Percentiles rank a stretch among this genome's conserved stretches.
Conservation (phyloP, 2,797 vertebrate genomes). For the Pantherophis vulpinus region DNA sequence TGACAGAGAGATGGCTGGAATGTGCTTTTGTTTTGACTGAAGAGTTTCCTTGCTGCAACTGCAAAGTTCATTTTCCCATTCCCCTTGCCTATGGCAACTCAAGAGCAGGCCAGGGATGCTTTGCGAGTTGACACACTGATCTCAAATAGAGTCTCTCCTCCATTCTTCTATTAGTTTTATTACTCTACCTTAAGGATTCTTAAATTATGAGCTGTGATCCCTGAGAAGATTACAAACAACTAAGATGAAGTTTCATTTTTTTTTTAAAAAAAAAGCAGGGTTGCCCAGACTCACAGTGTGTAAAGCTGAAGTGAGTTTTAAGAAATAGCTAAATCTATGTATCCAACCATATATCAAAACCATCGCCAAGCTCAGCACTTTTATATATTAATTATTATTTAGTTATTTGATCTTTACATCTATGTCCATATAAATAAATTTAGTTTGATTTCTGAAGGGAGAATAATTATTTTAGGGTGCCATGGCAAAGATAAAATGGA, state of each 20-base stretch:
- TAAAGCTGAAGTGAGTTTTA: background rate
- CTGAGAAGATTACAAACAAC: background rate
- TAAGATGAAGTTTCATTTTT: background rate
- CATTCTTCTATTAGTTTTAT: background rate
- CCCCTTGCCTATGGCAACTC: too few relatives aligned
- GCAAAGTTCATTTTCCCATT: too few relatives aligned
- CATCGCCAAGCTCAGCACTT: background rate
- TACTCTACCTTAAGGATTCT: background rate
- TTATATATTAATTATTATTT: background rate
- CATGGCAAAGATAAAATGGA: background rate
- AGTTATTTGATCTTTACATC: background rate
- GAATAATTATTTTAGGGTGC: background rate
- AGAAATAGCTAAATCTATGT: background rate
- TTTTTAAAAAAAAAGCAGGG: background rate
- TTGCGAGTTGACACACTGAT: background rate
- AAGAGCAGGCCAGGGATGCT: too few relatives aligned
- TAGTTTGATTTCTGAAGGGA: background rate
- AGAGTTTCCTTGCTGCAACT: too few relatives aligned
- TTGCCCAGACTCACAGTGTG: background rate
- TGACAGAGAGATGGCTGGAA: too few relatives aligned
- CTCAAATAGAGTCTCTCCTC: background rate
- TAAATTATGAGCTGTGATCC: background rate
- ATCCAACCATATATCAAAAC: background rate
- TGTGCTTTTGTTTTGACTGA: too few relatives aligned
- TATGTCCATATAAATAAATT: background rate